Percentiles rank a stretch among this genome's conserved stretches.
Evolutionary conservation across 1,140 invertebrate genomes (phyloP).

Genomic region (Trichogramma pretiosum): DNA sequence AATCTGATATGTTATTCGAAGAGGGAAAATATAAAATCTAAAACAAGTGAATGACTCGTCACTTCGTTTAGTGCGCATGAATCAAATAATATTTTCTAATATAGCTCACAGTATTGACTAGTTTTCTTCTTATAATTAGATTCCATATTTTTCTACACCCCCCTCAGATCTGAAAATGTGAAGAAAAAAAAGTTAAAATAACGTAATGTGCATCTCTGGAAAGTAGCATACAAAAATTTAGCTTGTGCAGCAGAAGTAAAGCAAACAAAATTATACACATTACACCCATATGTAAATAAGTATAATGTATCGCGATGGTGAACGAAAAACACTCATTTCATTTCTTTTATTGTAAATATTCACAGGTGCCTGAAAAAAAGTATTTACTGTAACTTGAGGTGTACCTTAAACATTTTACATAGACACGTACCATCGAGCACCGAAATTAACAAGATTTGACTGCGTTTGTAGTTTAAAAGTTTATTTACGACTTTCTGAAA

Average conservation of each 20-base stretch:
- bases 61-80: slow-evolving; percentile 22
- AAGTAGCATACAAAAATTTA: too few relatives aligned
- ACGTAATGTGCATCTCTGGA: too few relatives aligned
- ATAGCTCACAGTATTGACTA: slow-evolving; percentile 15
- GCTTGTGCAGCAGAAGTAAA: too few relatives aligned
- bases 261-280: neutral
- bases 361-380: slow-evolving; percentile 39
- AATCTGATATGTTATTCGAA: neutral
- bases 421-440: slow-evolving; percentile 2
- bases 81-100: slow-evolving; percentile 26
- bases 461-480: neutral
- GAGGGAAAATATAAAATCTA: neutral
- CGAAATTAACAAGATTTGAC: neutral
- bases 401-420: slow-evolving; percentile 5
- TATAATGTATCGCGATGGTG: neutral
- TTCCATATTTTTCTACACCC: slow-evolving; percentile 31
- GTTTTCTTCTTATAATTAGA: slow-evolving; percentile 25
- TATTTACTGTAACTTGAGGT: slow-evolving; percentile 6
- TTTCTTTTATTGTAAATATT: slow-evolving; percentile 36
- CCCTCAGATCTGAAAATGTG: slow-evolving; percentile 25
- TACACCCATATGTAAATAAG: neutral
- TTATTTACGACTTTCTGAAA: neutral
- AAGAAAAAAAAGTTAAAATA: neutral
- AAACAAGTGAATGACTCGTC: neutral
- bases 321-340: neutral